Evolutionary conservation across 2,797 vertebrate genomes (phyloP).

Genomic region (Myripristis murdjan): DNA sequence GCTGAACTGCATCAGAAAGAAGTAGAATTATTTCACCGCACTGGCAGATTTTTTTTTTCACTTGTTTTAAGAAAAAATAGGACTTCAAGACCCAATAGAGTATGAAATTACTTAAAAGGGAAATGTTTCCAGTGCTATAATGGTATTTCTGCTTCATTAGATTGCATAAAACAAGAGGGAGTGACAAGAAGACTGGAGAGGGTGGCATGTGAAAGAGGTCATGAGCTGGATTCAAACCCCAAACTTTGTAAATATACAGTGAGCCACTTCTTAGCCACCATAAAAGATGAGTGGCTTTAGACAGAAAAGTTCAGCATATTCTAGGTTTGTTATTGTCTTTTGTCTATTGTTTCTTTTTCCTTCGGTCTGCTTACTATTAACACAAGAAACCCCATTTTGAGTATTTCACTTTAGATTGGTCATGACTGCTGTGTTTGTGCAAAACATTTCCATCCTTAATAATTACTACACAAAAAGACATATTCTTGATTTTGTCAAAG

Average conservation of each 20-base stretch:
- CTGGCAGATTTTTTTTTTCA: too few relatives aligned
- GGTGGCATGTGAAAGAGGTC: neutral
- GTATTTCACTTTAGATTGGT: slow-evolving; percentile 31
- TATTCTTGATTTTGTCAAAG: slow-evolving; percentile 41
- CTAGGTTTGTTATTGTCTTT: too few relatives aligned
- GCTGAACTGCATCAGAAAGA: too few relatives aligned
- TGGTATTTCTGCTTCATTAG: neutral
- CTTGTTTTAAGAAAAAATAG: too few relatives aligned
- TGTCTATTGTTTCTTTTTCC: too few relatives aligned
- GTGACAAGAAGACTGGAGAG: neutral
- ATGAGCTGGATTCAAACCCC: too few relatives aligned
- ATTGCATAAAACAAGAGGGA: neutral
- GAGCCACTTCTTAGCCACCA: neutral
- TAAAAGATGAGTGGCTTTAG: too few relatives aligned
- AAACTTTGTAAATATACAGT: neutral
- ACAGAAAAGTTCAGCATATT: too few relatives aligned
- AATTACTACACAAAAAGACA: slow-evolving; percentile 17
- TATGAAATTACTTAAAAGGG: neutral
- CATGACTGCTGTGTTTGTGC: slow-evolving; percentile 17
- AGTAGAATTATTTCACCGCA: too few relatives aligned
- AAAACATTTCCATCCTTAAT: slow-evolving; percentile 45
- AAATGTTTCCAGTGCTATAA: neutral
- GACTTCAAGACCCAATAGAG: neutral
- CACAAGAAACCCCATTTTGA: slow-evolving; percentile 50
- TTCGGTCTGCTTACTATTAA: slow-evolving; percentile 42